Evolutionary conservation across 2,113 vertebrate genomes (phyloP).

Genomic region (Lichenostomus cassidix): DNA sequence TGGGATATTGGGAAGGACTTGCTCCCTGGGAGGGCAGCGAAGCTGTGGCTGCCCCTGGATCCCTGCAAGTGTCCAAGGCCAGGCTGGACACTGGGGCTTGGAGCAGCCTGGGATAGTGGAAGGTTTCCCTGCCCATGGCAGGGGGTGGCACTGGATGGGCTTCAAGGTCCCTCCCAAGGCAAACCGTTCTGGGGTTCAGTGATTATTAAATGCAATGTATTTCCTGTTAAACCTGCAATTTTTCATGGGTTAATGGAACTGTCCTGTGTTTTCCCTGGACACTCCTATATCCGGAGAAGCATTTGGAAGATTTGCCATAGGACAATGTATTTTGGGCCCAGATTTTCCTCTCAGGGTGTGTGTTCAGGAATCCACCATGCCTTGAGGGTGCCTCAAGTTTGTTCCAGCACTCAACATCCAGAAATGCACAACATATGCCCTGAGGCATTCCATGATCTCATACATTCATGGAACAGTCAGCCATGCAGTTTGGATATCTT

Average conservation of each 20-base stretch:
- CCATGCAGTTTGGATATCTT: background rate
- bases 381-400: background rate
- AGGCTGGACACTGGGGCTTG: accelerated
- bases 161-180: background rate
- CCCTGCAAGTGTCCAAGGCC: background rate
- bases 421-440: background rate
- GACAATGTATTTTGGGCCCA: background rate
- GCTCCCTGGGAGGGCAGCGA: background rate
- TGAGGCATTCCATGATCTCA: background rate
- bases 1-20: background rate
- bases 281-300: background rate
- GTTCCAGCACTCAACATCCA: background rate
- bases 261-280: background rate
- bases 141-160: background rate
- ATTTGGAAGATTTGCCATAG: background rate
- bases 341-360: background rate
- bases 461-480: background rate
- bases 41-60: background rate
- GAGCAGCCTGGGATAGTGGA: accelerated
- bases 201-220: background rate
- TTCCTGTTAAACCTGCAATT: background rate
- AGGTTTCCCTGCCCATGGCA: background rate
- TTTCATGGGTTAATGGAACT: background rate
- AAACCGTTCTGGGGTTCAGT: too few species aligned
- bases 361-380: background rate